Evolutionary conservation across 2,888 invertebrate species (phyloP).

Genomic region (Capitulum mitella): DNA sequence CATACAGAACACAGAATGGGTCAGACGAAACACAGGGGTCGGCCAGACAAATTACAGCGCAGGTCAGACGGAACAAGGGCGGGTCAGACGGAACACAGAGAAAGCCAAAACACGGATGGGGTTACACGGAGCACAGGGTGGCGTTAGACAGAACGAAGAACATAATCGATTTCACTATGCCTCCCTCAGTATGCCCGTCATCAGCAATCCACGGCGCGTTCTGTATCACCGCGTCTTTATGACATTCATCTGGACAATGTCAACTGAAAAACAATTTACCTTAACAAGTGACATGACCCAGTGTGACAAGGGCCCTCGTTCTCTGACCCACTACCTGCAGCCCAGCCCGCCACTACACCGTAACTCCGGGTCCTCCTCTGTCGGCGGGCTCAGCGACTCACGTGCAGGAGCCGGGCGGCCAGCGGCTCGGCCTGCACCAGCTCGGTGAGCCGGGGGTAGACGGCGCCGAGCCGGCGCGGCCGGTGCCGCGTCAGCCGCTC

Average conservation of each 20-base stretch:
- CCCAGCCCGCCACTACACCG: background rate
- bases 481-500: conserved; percentile 33
- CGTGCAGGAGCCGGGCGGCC: conserved; percentile 69
- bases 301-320: background rate
- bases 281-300: background rate
- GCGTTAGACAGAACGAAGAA: no score
- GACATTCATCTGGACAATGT: background rate
- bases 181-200: background rate
- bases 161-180: no score
- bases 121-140: no score
- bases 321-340: background rate
- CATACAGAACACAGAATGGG: no score
- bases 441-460: conserved; percentile 83
- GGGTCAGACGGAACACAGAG: no score
- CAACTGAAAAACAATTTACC: background rate
- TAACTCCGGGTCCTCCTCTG: no score
- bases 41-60: no score
- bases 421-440: conserved; percentile 79
- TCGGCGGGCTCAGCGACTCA: no score
- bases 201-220: background rate
- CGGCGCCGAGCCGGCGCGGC: conserved; percentile 60
- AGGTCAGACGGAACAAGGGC: no score
- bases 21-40: no score
- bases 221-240: no score
- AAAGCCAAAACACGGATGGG: no score